These are phyloP conservation scores for Ophion ellenae DNA, from an alignment of 2,888 invertebrate species.

Conservation along the genomic window DNA sequence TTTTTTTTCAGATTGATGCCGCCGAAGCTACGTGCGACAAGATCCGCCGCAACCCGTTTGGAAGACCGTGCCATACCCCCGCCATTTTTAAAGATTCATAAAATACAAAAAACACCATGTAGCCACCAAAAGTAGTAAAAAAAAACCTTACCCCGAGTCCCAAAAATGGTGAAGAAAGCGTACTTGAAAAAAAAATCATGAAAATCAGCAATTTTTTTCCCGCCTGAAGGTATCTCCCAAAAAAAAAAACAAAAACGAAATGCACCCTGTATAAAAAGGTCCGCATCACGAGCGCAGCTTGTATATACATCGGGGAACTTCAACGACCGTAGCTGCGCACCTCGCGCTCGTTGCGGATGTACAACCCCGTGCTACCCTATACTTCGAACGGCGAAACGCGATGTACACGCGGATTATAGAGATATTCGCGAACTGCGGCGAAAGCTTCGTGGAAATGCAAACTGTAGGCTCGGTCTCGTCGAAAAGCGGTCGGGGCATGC, in stretches of 20 bases:
- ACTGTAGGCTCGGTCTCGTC: conserved; percentile 49
- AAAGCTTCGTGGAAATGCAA: conserved; percentile 54
- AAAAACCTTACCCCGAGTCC: too few species aligned
- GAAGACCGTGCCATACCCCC: too few species aligned
- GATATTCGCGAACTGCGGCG: conserved; percentile 15
- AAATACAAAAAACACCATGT: too few species aligned
- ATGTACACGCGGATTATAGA: conserved; percentile 27
- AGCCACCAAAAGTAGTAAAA: too few species aligned
- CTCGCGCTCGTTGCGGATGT: conserved; percentile 45
- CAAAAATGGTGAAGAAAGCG: too few species aligned
- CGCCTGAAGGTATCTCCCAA: too few species aligned
- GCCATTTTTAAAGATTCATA: too few species aligned
- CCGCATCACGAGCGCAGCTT: background rate
- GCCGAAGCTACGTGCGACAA: too few species aligned
- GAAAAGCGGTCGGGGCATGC: conserved; percentile 33
- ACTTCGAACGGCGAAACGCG: conserved; percentile 25
- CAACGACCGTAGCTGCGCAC: conserved; percentile 11
- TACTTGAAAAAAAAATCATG: too few species aligned
- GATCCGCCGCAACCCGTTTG: too few species aligned
- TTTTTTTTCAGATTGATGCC: too few species aligned
- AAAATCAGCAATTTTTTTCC: too few species aligned
- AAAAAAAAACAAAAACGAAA: background rate
- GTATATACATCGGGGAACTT: conserved; percentile 21
- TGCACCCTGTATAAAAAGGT: background rate
- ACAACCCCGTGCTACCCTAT: conserved; percentile 43